Percentiles rank a stretch among this genome's conserved stretches.
Evolutionary conservation across 1,140 invertebrate species (phyloP).

Genomic region (Bombus polaris): DNA sequence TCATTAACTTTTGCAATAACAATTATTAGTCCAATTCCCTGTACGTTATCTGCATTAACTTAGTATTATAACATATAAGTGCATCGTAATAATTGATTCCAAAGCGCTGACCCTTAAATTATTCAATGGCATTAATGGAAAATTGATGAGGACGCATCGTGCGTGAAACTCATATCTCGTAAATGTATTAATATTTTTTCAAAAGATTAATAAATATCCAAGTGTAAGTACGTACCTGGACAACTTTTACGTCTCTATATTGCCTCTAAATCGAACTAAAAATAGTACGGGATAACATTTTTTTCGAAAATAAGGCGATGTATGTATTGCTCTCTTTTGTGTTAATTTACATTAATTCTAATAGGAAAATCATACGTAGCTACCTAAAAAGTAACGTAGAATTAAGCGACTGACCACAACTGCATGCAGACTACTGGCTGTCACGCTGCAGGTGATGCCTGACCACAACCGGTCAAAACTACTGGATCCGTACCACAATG

Average conservation of each 20-base stretch:
- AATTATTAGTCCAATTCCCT: neutral
- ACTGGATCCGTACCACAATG: slow-evolving; percentile 7
- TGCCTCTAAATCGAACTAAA: neutral
- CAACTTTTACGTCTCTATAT: neutral
- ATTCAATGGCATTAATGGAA: neutral
- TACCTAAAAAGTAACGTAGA: neutral
- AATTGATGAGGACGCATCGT: neutral
- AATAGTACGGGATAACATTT: no score
- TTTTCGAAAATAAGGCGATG: no score
- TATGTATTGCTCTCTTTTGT: neutral
- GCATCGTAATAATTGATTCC: slow-evolving; percentile 2
- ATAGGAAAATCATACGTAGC: neutral
- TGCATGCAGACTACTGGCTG: neutral
- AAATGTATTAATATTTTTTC: neutral
- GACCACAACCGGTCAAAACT: slow-evolving; percentile 37
- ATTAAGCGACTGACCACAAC: neutral
- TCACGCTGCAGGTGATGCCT: slow-evolving; percentile 4
- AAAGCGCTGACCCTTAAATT: no score
- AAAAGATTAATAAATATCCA: neutral
- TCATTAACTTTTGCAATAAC: neutral
- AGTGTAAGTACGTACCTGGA: neutral
- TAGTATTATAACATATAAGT: slow-evolving; percentile 7
- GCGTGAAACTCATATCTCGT: neutral
- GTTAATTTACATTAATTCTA: neutral
- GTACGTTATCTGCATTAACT: neutral